A percentile compares a stretch with the other conserved stretches of the same genome.
phyloP scores from a whole-genome alignment of 2,113 vertebrate species.

The Machaerirhynchus nigripectus region DNA sequence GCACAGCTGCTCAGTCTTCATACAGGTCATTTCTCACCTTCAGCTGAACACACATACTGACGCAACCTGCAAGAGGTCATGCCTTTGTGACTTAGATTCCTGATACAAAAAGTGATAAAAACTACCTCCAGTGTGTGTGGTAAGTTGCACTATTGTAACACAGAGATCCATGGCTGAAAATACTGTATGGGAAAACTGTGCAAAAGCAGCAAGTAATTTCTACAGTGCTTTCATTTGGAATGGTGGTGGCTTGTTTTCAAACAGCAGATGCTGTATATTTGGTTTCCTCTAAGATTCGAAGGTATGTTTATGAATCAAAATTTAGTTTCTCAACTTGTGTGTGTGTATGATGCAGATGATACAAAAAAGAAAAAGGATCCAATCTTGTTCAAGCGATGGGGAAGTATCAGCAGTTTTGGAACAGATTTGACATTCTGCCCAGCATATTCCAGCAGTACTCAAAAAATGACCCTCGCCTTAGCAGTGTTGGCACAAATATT shows the following conservation, averaged over 20 bases:
- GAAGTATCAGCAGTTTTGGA: neutral
- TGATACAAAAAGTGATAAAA: neutral
- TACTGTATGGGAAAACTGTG: neutral
- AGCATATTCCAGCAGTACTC: neutral
- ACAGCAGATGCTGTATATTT: neutral
- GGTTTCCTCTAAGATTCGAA: neutral
- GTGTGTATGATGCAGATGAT: neutral
- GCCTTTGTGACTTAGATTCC: neutral
- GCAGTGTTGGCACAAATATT: neutral
- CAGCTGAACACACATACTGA: neutral
- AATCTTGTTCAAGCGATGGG: neutral
- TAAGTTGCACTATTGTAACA: neutral
- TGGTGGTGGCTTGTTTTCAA: neutral
- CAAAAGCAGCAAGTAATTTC: neutral
- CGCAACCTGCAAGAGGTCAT: neutral
- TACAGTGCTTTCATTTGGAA: neutral
- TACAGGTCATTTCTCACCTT: neutral
- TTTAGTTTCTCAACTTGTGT: neutral
- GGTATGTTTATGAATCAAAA: neutral
- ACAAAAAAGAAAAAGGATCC: neutral
- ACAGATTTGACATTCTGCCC: neutral
- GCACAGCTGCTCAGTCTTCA: neutral
- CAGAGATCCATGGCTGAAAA: neutral
- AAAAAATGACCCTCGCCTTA: neutral
- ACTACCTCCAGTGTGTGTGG: neutral